phyloP scores from a whole-genome alignment of 2,113 vertebrate species.

The Oncorhynchus kisutch region DNA sequence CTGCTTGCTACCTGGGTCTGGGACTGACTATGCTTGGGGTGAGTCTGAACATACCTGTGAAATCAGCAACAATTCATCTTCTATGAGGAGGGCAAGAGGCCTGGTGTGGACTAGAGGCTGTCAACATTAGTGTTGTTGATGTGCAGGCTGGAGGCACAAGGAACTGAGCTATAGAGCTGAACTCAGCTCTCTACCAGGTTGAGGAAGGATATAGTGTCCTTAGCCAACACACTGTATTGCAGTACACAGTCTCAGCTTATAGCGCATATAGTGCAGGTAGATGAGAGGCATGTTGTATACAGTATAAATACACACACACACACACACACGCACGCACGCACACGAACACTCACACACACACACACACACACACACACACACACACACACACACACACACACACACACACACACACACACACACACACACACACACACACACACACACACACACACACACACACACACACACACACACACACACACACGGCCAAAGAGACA shows the following conservation, averaged over 20 bases:
- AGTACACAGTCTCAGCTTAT: background rate
- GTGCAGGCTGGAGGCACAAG: conserved; percentile 8
- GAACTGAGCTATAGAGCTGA: background rate
- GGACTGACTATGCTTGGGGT: conserved; percentile 13
- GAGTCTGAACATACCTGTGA: background rate
- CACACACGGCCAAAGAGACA: background rate
- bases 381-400: background rate
- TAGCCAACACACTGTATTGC: background rate
- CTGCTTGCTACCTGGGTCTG: background rate
- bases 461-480: background rate
- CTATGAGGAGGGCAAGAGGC: conserved; percentile 30
- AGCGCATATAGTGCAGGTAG: background rate
- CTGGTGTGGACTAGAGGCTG: conserved; percentile 49
- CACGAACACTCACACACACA: background rate
- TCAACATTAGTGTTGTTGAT: conserved; percentile 52
- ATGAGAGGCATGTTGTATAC: background rate
- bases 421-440: background rate
- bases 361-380: background rate
- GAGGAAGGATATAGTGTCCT: background rate
- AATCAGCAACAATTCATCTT: conserved; percentile 49
- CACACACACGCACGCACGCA: background rate
- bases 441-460: background rate
- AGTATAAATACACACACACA: background rate
- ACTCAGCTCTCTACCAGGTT: background rate
- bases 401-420: background rate